Evolutionary conservation across 2,113 vertebrate genomes (phyloP), one percentile per base, ranked within the genome.

Genomic region (Mus spicilegus): DNA sequence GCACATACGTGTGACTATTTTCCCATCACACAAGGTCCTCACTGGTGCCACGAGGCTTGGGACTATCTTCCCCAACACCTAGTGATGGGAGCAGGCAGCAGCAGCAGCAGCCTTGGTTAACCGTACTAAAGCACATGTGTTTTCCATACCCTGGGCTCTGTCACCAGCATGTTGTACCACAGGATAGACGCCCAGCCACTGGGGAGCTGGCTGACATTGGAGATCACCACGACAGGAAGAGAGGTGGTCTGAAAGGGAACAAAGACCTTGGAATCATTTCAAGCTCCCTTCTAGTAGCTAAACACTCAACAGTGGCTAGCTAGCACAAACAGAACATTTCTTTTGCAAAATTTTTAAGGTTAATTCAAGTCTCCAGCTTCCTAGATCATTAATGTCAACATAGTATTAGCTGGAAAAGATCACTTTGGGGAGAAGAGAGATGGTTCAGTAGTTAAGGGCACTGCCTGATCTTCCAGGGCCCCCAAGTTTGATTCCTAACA

Each of bases 141-240:
- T 42, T 72, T 81, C 42, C 96, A 14, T 98, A 99, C 99, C 99
- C 99, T 99, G 82, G 99, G 99, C 70, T 99, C 99, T 0, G 98
- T 98, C 94, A 98, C 99, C 78, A 99, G 98, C 99, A 99, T 99
- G 98, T 99, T 99, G 99, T 99, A 99, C 99, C 99, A 99, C 51
- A 99, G 98, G 97, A 99, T 99, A 80, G 99, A 99, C 87, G 99
- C 99, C 99, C 99, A 99, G 86, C 99, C 99, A 26, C 99, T 99
- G 42, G 99, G 99, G 77, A 99, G 99, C 98, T 99, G 99, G 97
- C 99, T 99, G 76, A 99, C 99, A 0, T 99, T 99, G 70, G 99
- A 99, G 98, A 99, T 99, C 89, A 99, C 99, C 61, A 99, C 99
- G 1, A 99, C 98, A 0, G 99, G 99, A 95, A 99, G 98, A 9